phyloP scores from a whole-genome alignment of 2,888 invertebrate genomes.

The Drosophila kanekoi region DNA sequence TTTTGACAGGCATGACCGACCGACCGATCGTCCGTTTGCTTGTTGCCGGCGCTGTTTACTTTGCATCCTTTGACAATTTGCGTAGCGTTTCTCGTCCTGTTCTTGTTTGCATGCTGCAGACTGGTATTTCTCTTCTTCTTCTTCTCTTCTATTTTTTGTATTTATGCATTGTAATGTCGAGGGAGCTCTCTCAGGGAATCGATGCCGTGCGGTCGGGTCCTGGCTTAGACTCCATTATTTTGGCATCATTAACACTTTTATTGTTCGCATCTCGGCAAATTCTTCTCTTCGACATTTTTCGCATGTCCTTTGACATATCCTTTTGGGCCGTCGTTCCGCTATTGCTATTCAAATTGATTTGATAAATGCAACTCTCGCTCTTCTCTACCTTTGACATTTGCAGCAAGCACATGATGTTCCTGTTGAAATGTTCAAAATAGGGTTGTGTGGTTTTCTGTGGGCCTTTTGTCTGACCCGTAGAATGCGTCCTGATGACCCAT shows the following conservation, averaged over 20 bases:
- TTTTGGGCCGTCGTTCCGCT: constrained; percentile 24
- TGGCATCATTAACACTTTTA: constrained; percentile 79
- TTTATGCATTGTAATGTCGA: constrained; percentile 72
- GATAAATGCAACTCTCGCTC: constrained; percentile 53
- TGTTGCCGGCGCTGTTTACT: constrained; percentile 50
- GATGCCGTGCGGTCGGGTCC: not conserved
- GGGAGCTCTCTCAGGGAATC: constrained; percentile 8
- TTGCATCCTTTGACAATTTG: constrained; percentile 72
- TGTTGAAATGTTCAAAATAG: constrained; percentile 68
- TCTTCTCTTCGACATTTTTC: constrained; percentile 19
- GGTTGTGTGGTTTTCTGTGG: constrained; percentile 20
- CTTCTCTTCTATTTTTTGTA: constrained; percentile 19
- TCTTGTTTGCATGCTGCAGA: constrained; percentile 57
- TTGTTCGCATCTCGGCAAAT: constrained; percentile 54
- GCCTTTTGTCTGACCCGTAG: constrained; percentile 35
- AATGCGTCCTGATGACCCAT: constrained; percentile 30
- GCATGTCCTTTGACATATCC: constrained; percentile 49
- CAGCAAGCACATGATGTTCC: constrained; percentile 17
- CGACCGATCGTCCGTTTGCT: constrained; percentile 1
- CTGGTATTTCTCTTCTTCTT: constrained; percentile 17
- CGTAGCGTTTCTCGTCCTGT: constrained; percentile 14
- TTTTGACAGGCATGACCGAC: constrained; percentile 63
- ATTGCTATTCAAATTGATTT: constrained; percentile 62
- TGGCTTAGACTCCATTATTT: constrained; percentile 64
- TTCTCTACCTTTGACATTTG: constrained; percentile 34